These are phyloP conservation scores for Phalanger gymnotis DNA, from an alignment of 2,797 vertebrate species.

Conservation along the genomic window DNA sequence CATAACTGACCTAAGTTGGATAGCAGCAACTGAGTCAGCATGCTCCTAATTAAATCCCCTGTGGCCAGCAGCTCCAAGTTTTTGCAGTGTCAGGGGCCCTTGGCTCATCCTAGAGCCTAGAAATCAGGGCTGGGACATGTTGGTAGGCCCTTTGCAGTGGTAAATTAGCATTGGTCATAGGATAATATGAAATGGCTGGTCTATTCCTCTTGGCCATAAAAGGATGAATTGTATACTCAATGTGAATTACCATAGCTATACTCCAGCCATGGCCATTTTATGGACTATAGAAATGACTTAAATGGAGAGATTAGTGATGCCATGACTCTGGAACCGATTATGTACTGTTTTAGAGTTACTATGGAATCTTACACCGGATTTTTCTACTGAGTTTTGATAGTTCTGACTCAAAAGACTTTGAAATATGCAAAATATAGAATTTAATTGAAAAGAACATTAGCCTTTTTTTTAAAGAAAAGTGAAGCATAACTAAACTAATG, in stretches of 20 bases:
- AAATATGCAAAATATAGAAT: constrained; percentile 1
- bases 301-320: neutral
- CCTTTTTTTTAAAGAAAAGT: constrained; percentile 23
- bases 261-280: neutral
- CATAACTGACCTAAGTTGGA: neutral
- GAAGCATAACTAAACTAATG: constrained; percentile 9
- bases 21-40: neutral
- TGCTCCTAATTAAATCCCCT: neutral
- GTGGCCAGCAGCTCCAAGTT: neutral
- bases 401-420: neutral
- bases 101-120: neutral
- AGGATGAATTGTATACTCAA: neutral
- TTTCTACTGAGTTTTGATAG: neutral
- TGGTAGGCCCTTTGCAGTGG: neutral
- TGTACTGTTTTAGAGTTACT: neutral
- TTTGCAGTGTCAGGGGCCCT: neutral
- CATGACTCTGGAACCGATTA: neutral
- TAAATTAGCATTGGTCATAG: neutral
- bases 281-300: neutral
- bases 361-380: neutral
- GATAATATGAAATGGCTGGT: neutral
- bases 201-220: neutral
- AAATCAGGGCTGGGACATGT: neutral
- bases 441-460: constrained; percentile 8
- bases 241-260: neutral